Base-by-base conservation (phyloP, 2,113 vertebrate species). In the Dendropsophus ebraccatus region DNA sequence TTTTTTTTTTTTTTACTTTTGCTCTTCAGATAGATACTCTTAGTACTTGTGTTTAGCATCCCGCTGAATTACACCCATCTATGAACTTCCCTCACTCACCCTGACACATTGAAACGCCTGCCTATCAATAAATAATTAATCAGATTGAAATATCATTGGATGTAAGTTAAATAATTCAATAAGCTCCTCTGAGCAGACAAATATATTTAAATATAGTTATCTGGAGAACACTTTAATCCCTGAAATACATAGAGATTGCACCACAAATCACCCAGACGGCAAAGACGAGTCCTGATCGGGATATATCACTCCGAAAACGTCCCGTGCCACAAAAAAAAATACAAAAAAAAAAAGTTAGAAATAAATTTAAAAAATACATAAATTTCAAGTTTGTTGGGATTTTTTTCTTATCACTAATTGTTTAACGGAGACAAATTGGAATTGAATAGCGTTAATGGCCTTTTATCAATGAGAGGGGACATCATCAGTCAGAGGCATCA, bases 171-270 rank as follows among this genome's bases (percentile, higher is more conserved):
- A 80, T 80, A 80, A 80, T 80, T 80, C 77, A 80, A n/a, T 41
- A 47, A 37, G 54, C 77, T 80, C 77, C 77, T 80, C 77, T 80
- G 77, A 62, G 77, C 77, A 80, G 77, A 80, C 77, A 80, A 80
- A 60, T 62, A 80, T 16, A 80, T 80, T 80, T 80, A 45, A 80
- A 62, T 60, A 58, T 80, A 60, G 77, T 80, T 80, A 80, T 12
- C 77, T 47, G 32, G 21, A 54, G 60, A 80, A 80, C 56, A 62
- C 77, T 80, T 60, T 80, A 60, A 80, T 80, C 37, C 77, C n/a
- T 25, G 58, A 35, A 45, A 80, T 25, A 25, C 56, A 62, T 16
- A 5, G 23, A 47, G 56, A 47, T 62, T 60, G 21, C 35, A 41
- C n/a, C 56, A 80, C 77, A 80, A 80, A 80, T 80, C 77, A 62